A percentile compares a stretch with the other conserved stretches of the same genome.
Conservation (phyloP, 2,113 vertebrate genomes). For the Tachuris rubrigastra region DNA sequence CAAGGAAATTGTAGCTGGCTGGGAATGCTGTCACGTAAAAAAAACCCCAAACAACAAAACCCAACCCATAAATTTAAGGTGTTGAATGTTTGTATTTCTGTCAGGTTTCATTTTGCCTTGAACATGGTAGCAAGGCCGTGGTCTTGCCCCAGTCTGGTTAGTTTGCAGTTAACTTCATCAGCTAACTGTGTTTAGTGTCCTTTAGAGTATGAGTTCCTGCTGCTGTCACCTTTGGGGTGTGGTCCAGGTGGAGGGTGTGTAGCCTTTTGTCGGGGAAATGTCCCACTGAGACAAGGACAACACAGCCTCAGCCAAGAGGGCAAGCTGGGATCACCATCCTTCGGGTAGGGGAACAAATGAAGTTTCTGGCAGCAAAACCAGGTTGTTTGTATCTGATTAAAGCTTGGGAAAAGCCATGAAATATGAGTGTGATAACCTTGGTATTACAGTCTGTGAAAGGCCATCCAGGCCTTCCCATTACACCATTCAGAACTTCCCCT, state of each 20-base stretch:
- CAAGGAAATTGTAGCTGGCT: not conserved
- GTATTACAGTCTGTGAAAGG: not conserved
- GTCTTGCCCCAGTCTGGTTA: not conserved
- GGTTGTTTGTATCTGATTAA: not conserved
- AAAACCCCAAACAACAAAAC: not conserved
- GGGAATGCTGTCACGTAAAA: not conserved
- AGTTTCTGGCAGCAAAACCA: not conserved
- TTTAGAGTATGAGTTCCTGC: not conserved
- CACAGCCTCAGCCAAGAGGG: not conserved
- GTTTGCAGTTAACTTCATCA: not conserved
- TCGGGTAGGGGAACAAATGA: not conserved
- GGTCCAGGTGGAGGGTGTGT: not conserved
- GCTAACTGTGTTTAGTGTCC: not conserved
- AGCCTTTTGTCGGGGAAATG: not conserved
- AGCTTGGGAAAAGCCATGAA: not conserved
- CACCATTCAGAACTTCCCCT: not conserved
- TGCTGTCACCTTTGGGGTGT: not conserved
- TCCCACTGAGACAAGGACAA: not conserved
- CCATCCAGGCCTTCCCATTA: not conserved
- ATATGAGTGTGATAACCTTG: not conserved
- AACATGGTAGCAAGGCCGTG: not conserved
- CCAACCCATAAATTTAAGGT: not conserved
- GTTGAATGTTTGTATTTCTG: not conserved
- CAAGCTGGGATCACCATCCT: not conserved
- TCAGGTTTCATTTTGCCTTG: not conserved